Conservation (phyloP, 2,888 invertebrate genomes). For the Mythimna pallens region DNA sequence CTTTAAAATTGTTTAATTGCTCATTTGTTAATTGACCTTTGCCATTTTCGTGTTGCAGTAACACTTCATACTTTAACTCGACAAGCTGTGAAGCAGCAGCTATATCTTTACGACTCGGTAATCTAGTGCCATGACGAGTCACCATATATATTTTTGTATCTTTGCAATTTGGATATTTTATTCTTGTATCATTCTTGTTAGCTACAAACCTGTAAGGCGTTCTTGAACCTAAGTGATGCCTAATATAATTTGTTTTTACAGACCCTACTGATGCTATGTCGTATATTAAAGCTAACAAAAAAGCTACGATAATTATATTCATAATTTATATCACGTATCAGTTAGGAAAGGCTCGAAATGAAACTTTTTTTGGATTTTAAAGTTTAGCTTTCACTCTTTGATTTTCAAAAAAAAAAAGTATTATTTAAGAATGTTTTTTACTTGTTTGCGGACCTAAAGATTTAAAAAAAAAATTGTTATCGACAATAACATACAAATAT, state of each 20-base stretch:
- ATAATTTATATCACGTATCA: conserved; percentile 38
- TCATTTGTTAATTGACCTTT: conserved; percentile 84
- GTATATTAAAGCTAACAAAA: conserved; percentile 43
- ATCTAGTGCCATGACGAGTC: conserved; percentile 94
- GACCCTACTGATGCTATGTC: conserved; percentile 36
- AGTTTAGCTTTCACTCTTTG: conserved; percentile 1
- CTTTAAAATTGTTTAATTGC: conserved; percentile 85
- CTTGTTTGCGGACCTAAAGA: too few relatives aligned
- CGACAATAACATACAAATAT: too few relatives aligned
- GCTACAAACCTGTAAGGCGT: conserved; percentile 94
- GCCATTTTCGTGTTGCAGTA: conserved; percentile 86
- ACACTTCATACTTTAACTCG: conserved; percentile 88
- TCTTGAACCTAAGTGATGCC: conserved; percentile 91
- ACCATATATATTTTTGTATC: conserved; percentile 94
- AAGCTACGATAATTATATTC: conserved; percentile 42
- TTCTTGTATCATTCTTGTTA: conserved; percentile 91
- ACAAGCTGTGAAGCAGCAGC: conserved; percentile 88
- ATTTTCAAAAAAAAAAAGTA: too few relatives aligned
- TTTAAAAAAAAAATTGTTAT: too few relatives aligned
- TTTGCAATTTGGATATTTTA: conserved; percentile 92
- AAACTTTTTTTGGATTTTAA: not conserved
- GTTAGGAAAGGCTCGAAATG: not conserved
- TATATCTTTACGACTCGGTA: conserved; percentile 92
- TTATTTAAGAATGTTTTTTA: too few relatives aligned
- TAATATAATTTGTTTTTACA: conserved; percentile 71